These are phyloP conservation scores for Ammospiza nelsoni DNA, from an alignment of 2,113 vertebrate genomes.

Conservation along the genomic window DNA sequence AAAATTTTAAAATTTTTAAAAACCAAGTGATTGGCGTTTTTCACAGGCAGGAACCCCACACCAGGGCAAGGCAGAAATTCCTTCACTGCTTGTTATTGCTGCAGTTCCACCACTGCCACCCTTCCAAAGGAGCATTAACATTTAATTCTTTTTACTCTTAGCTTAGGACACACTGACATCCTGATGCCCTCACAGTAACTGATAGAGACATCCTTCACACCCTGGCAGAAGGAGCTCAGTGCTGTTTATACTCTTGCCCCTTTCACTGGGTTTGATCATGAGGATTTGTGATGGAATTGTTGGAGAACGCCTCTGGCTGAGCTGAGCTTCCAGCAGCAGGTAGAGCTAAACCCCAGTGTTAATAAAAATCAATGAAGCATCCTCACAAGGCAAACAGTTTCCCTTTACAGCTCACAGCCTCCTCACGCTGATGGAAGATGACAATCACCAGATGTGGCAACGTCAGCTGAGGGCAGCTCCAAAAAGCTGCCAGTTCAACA, in stretches of 20 bases:
- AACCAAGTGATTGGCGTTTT: no score
- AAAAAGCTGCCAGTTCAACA: neutral
- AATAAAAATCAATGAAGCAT: conserved; percentile 17
- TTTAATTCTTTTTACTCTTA: neutral
- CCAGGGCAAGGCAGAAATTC: neutral
- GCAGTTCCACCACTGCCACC: neutral
- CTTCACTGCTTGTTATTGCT: neutral
- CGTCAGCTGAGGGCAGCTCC: conserved; percentile 7
- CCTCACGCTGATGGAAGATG: neutral
- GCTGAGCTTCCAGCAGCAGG: conserved; percentile 43
- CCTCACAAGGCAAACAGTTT: conserved; percentile 7
- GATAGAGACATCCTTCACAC: neutral
- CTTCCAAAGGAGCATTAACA: neutral
- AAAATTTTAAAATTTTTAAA: no score
- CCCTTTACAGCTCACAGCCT: conserved; percentile 12
- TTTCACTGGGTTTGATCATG: neutral
- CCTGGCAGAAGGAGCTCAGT: neutral
- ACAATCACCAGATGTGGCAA: conserved; percentile 55
- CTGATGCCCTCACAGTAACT: neutral
- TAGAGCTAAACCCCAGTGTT: neutral
- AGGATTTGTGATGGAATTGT: neutral
- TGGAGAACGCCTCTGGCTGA: neutral
- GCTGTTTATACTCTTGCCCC: neutral
- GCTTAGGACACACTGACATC: neutral
- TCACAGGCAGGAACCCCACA: neutral